phyloP scores from a whole-genome alignment of 2,888 invertebrate species.

The Meteorus cinctellus region DNA sequence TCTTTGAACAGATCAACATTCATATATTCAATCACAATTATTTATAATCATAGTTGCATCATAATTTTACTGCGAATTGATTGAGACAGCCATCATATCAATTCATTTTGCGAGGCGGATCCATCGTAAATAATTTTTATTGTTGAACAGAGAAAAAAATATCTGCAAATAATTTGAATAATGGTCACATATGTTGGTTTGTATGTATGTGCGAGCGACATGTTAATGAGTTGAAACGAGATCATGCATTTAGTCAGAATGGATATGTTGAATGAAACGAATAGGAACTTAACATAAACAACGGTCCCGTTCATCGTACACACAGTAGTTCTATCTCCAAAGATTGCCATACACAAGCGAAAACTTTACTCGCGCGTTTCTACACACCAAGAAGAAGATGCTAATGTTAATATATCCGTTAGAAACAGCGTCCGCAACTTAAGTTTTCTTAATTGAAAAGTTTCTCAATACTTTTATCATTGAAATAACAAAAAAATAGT shows the following conservation, averaged over 20 bases:
- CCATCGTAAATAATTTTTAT: not conserved
- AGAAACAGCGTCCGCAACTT: conserved; percentile 7
- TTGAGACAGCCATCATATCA: too few relatives aligned
- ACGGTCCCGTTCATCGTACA: conserved; percentile 45
- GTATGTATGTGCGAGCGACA: not conserved
- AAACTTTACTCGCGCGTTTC: conserved; percentile 31
- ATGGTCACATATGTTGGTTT: not conserved
- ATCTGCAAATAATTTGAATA: not conserved
- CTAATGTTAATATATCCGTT: conserved; percentile 16
- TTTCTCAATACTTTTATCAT: not conserved
- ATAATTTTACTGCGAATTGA: too few relatives aligned
- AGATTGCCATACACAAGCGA: conserved; percentile 44
- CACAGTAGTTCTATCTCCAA: conserved; percentile 32
- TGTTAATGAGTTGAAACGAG: conserved; percentile 48
- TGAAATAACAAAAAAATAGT: not conserved
- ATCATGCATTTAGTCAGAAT: not conserved
- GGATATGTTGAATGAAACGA: not conserved
- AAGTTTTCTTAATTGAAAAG: not conserved
- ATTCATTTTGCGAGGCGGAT: too few relatives aligned
- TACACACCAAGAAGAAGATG: conserved; percentile 27
- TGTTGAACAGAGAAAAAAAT: not conserved
- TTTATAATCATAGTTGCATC: too few relatives aligned
- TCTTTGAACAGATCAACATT: too few relatives aligned
- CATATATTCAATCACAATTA: too few relatives aligned
- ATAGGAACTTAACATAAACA: conserved; percentile 42